Evolutionary conservation across 2,888 invertebrate species (phyloP).

Genomic region (Stegophylla sp.): DNA sequence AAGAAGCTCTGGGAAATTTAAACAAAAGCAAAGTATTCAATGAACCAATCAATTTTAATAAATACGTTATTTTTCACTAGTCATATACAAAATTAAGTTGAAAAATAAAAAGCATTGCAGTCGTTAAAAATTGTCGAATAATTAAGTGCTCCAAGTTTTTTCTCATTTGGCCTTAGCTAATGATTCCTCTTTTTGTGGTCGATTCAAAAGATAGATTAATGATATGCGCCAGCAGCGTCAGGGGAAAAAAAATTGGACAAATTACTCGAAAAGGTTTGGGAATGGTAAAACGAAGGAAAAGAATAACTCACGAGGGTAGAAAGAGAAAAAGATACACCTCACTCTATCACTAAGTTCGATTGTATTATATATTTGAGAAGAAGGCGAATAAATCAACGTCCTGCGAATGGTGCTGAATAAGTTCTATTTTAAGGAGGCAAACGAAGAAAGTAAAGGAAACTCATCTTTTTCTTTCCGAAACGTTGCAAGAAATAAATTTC

Average conservation of each 20-base stretch:
- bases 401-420: slow-evolving; percentile 55
- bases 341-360: slow-evolving; percentile 58
- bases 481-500: slow-evolving; percentile 56
- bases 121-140: slow-evolving; percentile 47
- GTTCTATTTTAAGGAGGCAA: slow-evolving; percentile 51
- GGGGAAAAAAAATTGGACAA: slow-evolving; percentile 57
- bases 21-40: slow-evolving; percentile 24
- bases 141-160: slow-evolving; percentile 55
- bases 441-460: slow-evolving; percentile 38
- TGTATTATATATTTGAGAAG: slow-evolving; percentile 57
- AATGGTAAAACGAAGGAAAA: slow-evolving; percentile 51
- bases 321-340: slow-evolving; percentile 42
- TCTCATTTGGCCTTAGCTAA: slow-evolving; percentile 36
- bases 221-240: slow-evolving; percentile 36
- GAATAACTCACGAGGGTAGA: slow-evolving; percentile 32
- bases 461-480: slow-evolving; percentile 53
- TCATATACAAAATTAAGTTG: slow-evolving; percentile 35
- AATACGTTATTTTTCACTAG: slow-evolving; percentile 41
- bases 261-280: slow-evolving; percentile 51
- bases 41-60: slow-evolving; percentile 18
- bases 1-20: slow-evolving; percentile 12
- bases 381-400: slow-evolving; percentile 59
- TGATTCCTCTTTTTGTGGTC: slow-evolving; percentile 49
- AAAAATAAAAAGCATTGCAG: slow-evolving; percentile 36
- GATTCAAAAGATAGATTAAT: slow-evolving; percentile 58